Evolutionary conservation across 2,888 invertebrate genomes (phyloP).

Genomic region (Acanthosoma haemorrhoidale): DNA sequence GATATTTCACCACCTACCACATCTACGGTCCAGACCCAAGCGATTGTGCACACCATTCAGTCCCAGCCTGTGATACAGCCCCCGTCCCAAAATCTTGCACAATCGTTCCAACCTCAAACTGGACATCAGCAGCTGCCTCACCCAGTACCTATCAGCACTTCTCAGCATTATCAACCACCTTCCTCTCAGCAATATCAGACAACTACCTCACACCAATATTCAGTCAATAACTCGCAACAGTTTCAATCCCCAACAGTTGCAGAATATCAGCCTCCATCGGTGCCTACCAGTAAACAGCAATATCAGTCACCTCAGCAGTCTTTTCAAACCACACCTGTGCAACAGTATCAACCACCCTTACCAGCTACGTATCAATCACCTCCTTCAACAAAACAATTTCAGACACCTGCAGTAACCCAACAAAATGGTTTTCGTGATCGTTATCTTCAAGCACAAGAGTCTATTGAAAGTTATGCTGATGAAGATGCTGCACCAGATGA

Average conservation of each 20-base stretch:
- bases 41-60: slow-evolving; percentile 24
- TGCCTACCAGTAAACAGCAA: slow-evolving; percentile 2
- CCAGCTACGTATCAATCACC: slow-evolving; percentile 6
- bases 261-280: slow-evolving; percentile 10
- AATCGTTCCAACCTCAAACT: slow-evolving; percentile 9
- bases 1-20: background rate
- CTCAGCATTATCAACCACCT: slow-evolving; percentile 25
- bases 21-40: slow-evolving; percentile 12
- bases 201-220: slow-evolving; percentile 22
- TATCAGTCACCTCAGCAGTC: slow-evolving; percentile 13
- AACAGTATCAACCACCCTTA: background rate
- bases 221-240: slow-evolving; percentile 10
- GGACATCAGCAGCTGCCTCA: slow-evolving; percentile 1
- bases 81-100: background rate
- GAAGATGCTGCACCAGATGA: slow-evolving; percentile 44
- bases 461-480: slow-evolving; percentile 50
- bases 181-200: slow-evolving; percentile 29
- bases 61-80: slow-evolving; percentile 22
- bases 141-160: background rate
- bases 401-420: background rate
- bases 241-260: background rate
- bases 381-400: background rate
- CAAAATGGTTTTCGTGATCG: slow-evolving; percentile 28
- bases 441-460: slow-evolving; percentile 47
- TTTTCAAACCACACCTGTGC: background rate